These are phyloP conservation scores for Formicarius rufipectus DNA, from an alignment of 2,113 vertebrate species.

Conservation along the genomic window DNA sequence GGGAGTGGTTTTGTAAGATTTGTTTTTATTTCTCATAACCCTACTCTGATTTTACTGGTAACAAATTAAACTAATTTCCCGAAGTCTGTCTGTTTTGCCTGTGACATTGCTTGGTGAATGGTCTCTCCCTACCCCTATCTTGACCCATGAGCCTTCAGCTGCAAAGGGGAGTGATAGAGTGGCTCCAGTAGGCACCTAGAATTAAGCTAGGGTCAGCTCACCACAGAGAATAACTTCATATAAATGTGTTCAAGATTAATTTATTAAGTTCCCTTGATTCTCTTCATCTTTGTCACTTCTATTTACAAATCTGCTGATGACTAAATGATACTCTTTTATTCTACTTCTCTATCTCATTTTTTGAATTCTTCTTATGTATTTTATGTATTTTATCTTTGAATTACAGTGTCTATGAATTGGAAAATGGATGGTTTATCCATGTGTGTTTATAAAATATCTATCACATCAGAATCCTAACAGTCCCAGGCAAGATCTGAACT, in stretches of 20 bases:
- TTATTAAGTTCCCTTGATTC: background rate
- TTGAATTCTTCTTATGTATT: background rate
- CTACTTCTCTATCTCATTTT: background rate
- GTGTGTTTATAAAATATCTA: background rate
- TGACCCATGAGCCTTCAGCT: background rate
- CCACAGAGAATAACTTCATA: background rate
- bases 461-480: background rate
- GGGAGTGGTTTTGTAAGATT: no score
- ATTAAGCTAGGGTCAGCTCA: background rate
- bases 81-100: no score
- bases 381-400: background rate
- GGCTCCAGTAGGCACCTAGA: background rate
- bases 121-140: background rate
- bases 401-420: background rate
- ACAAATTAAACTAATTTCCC: no score
- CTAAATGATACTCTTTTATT: background rate
- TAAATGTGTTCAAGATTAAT: background rate
- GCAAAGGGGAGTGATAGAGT: background rate
- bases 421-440: background rate
- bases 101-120: no score
- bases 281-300: background rate
- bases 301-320: background rate
- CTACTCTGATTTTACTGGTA: no score
- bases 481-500: background rate
- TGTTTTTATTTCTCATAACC: no score